Evolutionary conservation across 2,888 invertebrate genomes (phyloP).

Genomic region (Metopia argyrocephala): DNA sequence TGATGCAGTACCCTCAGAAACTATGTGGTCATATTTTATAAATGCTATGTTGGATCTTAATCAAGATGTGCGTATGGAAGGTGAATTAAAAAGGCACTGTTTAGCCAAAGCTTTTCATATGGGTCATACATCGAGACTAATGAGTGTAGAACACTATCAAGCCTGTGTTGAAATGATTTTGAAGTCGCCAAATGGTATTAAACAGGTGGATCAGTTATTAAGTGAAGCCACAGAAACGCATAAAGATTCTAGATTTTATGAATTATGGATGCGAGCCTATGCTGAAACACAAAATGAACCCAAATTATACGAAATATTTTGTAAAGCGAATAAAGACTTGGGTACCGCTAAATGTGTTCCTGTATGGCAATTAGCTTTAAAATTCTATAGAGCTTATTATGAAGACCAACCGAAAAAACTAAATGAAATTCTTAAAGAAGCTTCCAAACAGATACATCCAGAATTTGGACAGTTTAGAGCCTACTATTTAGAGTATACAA

Average conservation of each 20-base stretch:
- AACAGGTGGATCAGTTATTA: conserved; percentile 70
- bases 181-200: conserved; percentile 67
- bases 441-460: conserved; percentile 68
- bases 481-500: conserved; percentile 71
- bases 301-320: conserved; percentile 77
- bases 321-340: conserved; percentile 72
- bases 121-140: conserved; percentile 79
- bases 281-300: conserved; percentile 76
- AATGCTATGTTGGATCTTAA: conserved; percentile 81
- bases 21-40: conserved; percentile 81
- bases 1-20: conserved; percentile 58
- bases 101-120: conserved; percentile 80
- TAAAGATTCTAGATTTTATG: conserved; percentile 79
- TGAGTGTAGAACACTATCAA: conserved; percentile 80
- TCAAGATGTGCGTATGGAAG: conserved; percentile 78
- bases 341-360: conserved; percentile 67
- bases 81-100: conserved; percentile 79
- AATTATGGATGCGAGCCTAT: conserved; percentile 79
- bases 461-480: conserved; percentile 72
- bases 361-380: conserved; percentile 72
- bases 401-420: conserved; percentile 70
- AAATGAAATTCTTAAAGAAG: conserved; percentile 70
- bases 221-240: conserved; percentile 78
- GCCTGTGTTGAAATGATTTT: conserved; percentile 77
- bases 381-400: conserved; percentile 72